Evolutionary conservation across 2,797 vertebrate species (phyloP).

Genomic region (Microhierax caerulescens): DNA sequence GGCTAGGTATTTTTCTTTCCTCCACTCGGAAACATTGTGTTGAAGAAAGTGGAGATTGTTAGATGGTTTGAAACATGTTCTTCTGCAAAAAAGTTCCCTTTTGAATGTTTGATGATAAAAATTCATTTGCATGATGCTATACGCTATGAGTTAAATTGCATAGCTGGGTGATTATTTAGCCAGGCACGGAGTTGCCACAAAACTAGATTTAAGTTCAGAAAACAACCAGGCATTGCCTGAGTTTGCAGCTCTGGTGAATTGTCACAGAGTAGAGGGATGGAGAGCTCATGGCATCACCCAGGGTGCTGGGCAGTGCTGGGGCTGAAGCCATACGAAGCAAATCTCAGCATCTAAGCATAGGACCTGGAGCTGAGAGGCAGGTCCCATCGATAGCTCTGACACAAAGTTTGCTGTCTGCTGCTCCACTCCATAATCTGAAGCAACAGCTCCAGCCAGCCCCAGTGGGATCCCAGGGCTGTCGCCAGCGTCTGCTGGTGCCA

Average conservation of each 20-base stretch:
- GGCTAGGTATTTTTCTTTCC: background rate
- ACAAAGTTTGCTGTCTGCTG: background rate
- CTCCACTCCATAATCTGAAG: accelerated
- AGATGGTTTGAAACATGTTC: background rate
- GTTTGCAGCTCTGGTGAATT: background rate
- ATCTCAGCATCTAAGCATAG: background rate
- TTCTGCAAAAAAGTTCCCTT: background rate
- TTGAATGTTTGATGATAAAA: background rate
- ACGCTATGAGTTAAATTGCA: background rate
- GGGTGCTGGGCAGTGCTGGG: background rate
- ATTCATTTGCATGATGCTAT: background rate
- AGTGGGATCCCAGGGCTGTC: background rate
- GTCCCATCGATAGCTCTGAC: background rate
- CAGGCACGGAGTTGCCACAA: background rate
- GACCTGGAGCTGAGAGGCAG: background rate
- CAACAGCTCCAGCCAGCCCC: background rate
- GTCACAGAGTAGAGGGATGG: background rate
- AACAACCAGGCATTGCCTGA: background rate
- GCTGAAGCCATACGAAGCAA: background rate
- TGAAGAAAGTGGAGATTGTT: background rate
- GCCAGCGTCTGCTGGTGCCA: background rate
- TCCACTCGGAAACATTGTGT: background rate
- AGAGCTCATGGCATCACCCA: accelerated
- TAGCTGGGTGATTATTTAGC: background rate
- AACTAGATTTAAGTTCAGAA: background rate